Evolutionary conservation across 2,888 invertebrate genomes (phyloP).

Genomic region (Synergus gifuensis): DNA sequence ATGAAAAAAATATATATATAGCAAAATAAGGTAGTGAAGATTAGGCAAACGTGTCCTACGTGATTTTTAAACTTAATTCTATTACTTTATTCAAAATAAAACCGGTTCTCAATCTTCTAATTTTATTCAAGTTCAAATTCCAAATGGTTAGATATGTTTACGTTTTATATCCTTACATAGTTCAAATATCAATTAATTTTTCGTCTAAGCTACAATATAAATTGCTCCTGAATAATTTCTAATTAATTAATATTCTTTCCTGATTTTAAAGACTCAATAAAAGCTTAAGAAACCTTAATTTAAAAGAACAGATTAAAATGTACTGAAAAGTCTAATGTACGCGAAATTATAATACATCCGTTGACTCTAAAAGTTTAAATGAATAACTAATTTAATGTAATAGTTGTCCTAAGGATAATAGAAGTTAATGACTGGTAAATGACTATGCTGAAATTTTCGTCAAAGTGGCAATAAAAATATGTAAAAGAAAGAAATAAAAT

Average conservation of each 20-base stretch:
- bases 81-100: background rate
- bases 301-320: background rate
- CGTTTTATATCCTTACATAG: background rate
- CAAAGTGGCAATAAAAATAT: background rate
- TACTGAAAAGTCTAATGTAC: slow-evolving; percentile 4
- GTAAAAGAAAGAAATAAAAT: slow-evolving; percentile 34
- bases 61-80: background rate
- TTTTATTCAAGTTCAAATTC: slow-evolving; percentile 1
- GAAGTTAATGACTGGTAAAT: background rate
- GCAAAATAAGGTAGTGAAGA: background rate
- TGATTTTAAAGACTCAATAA: background rate
- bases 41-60: background rate
- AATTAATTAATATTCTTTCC: background rate
- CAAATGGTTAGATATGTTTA: background rate
- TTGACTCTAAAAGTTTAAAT: background rate
- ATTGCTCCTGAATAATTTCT: background rate
- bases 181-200: background rate
- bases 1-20: background rate
- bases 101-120: background rate
- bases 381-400: background rate
- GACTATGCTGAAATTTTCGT: slow-evolving; percentile 3
- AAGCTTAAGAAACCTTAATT: background rate
- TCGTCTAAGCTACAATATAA: background rate
- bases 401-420: background rate
- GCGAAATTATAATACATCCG: background rate